Evolutionary conservation across 2,888 invertebrate species (phyloP).

Genomic region (Agrochola lota): DNA sequence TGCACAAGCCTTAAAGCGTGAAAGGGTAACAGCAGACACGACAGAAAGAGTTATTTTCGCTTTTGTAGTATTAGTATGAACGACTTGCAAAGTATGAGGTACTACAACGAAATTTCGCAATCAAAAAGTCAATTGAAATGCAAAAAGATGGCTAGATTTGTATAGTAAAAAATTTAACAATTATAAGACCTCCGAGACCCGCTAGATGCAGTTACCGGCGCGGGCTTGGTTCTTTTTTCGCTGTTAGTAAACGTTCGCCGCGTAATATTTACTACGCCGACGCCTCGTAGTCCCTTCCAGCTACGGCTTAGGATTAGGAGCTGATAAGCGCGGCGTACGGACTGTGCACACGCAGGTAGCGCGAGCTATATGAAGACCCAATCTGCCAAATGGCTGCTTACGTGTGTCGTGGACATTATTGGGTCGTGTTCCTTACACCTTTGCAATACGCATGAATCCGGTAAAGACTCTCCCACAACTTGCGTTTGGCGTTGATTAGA

Average conservation of each 20-base stretch:
- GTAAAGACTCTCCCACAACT: neutral
- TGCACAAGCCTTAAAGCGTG: neutral
- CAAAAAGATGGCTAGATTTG: neutral
- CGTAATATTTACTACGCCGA: no score
- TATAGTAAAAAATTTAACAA: neutral
- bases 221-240: neutral
- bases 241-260: no score
- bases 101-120: neutral
- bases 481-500: neutral
- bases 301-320: neutral
- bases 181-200: neutral
- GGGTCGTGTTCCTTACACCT: neutral
- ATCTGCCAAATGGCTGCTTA: neutral
- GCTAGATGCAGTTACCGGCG: no score
- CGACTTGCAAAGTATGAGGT: neutral
- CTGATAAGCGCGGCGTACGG: neutral
- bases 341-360: conserved; percentile 17
- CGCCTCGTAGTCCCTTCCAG: neutral
- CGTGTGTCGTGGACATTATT: neutral
- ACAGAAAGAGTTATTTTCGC: neutral
- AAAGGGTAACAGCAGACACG: neutral
- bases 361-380: neutral
- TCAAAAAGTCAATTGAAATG: neutral
- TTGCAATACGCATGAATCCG: neutral
- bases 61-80: neutral